Percentiles rank a stretch among this genome's conserved stretches.
phyloP scores from a whole-genome alignment of 1,140 invertebrate genomes.

The Cephus cinctus region DNA sequence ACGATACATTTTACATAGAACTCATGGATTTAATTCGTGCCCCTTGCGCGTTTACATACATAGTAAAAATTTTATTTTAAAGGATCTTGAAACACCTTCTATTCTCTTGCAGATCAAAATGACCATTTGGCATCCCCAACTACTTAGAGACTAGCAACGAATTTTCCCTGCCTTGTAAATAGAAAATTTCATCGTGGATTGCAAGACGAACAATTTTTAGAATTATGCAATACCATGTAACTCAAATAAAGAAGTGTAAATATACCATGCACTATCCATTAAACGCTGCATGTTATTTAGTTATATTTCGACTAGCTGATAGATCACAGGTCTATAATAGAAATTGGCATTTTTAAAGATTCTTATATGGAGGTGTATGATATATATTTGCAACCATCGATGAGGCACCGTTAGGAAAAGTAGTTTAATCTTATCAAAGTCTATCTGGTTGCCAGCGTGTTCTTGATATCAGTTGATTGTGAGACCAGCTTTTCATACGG shows the following conservation, averaged over 20 bases:
- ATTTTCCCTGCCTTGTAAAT: constrained; percentile 32
- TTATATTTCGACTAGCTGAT: not conserved
- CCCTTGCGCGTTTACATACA: constrained; percentile 3
- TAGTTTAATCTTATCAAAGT: constrained; percentile 4
- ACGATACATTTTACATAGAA: constrained; percentile 3
- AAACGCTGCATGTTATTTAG: not conserved
- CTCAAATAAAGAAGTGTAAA: constrained; percentile 1
- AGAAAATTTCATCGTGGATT: constrained; percentile 20
- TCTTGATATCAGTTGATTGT: not conserved
- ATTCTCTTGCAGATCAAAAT: constrained; percentile 43
- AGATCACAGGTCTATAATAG: not conserved
- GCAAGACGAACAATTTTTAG: constrained; percentile 1
- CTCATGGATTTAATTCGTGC: constrained; percentile 1
- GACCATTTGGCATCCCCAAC: constrained; percentile 23
- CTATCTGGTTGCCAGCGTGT: not conserved
- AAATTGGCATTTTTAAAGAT: no score
- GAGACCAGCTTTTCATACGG: no score
- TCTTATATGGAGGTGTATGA: not conserved
- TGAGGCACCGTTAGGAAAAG: not conserved
- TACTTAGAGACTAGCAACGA: constrained; percentile 24
- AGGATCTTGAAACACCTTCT: constrained; percentile 16
- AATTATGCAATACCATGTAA: not conserved
- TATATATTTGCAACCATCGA: not conserved
- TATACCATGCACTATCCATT: not conserved
- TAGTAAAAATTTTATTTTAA: not conserved